A percentile compares a stretch with the other conserved stretches of the same genome.
Conservation (phyloP, 1,140 invertebrate genomes). For the Bacillus rossius region DNA sequence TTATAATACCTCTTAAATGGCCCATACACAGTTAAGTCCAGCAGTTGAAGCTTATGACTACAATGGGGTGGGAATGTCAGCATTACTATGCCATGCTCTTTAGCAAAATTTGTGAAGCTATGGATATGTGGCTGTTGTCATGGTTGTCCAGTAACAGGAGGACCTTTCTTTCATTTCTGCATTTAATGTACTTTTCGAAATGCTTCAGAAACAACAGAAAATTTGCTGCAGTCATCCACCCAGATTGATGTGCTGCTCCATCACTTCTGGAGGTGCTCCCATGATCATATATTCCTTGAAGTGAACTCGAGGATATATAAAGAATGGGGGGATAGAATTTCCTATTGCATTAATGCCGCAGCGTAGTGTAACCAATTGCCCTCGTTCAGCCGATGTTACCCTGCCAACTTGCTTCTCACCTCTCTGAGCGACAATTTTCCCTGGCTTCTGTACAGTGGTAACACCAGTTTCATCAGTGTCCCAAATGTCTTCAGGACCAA, state of each 20-base stretch:
- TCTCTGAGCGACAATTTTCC: constrained; percentile 37
- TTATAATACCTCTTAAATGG: constrained; percentile 42
- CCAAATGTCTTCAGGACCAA: constrained; percentile 20
- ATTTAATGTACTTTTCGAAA: constrained; percentile 27
- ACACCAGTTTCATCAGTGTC: constrained; percentile 38
- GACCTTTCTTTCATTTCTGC: constrained; percentile 9
- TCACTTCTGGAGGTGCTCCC: constrained; percentile 34
- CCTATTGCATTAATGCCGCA: constrained; percentile 26
- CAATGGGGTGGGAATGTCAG: constrained; percentile 33
- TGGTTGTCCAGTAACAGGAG: too few relatives aligned
- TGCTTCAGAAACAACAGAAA: constrained; percentile 18
- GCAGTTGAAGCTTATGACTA: constrained; percentile 39
- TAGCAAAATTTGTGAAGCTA: constrained; percentile 30
- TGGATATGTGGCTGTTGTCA: too few relatives aligned
- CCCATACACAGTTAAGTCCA: constrained; percentile 36
- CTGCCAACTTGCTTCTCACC: constrained; percentile 35
- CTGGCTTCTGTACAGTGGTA: constrained; percentile 42
- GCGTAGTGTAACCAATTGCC: constrained; percentile 37
- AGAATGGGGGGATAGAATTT: constrained; percentile 32
- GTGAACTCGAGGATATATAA: constrained; percentile 39
- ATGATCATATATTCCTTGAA: constrained; percentile 26
- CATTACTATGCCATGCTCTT: constrained; percentile 33
- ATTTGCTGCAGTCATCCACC: constrained; percentile 39
- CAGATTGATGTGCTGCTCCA: constrained; percentile 35
- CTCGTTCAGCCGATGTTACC: constrained; percentile 37